phyloP scores from a whole-genome alignment of 2,888 invertebrate genomes.

The Chrysopilus asiliformis region DNA sequence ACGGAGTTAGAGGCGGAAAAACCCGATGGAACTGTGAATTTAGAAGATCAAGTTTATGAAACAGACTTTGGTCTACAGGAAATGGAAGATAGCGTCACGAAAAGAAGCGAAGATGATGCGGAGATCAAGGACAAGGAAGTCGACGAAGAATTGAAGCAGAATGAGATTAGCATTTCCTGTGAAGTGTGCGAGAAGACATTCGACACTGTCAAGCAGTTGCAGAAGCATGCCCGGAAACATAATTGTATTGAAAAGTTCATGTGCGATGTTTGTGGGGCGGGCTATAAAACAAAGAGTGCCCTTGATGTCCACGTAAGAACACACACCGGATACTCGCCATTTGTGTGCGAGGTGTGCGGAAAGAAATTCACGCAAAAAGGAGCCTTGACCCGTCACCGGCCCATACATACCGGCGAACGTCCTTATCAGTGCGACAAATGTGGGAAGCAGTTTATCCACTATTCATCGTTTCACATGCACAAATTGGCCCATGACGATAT shows the following conservation, averaged over 20 bases:
- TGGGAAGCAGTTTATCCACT: conserved; percentile 35
- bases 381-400: conserved; percentile 39
- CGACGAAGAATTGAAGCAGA: not conserved
- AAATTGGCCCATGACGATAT: conserved; percentile 28
- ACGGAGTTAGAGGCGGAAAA: not conserved
- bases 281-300: conserved; percentile 38
- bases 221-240: conserved; percentile 9
- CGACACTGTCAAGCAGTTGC: conserved; percentile 6
- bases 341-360: conserved; percentile 37
- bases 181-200: conserved; percentile 10
- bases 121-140: not conserved
- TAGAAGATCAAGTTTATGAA: too few species aligned
- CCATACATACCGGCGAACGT: conserved; percentile 40
- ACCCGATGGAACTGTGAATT: too few species aligned
- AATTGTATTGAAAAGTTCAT: conserved; percentile 3
- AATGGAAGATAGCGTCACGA: not conserved
- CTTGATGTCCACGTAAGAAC: conserved; percentile 39
- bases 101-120: not conserved
- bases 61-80: not conserved
- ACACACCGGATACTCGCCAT: conserved; percentile 39
- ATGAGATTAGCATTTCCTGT: conserved; percentile 4
- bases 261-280: conserved; percentile 39
- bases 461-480: conserved; percentile 36
- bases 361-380: conserved; percentile 44
- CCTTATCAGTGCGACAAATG: conserved; percentile 36